These are phyloP conservation scores for Neoniphon sammara DNA, from an alignment of 2,797 vertebrate species.

Conservation along the genomic window DNA sequence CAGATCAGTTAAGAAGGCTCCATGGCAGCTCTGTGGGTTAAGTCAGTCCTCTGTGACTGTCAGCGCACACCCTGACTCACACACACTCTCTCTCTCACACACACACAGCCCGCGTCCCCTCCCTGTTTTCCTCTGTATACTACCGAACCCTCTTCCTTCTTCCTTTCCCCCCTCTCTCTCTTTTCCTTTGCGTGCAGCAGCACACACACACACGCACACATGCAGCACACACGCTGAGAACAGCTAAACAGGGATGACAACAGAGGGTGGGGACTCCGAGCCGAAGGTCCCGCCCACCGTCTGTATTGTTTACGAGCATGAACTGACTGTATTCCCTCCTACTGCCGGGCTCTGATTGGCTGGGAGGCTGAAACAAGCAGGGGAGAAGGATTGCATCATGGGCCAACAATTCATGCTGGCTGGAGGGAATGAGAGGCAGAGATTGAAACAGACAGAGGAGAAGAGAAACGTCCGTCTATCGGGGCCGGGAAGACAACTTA, in stretches of 20 bases:
- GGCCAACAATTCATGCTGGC: slow-evolving; percentile 75
- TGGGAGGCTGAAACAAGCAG: slow-evolving; percentile 50
- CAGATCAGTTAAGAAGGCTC: slow-evolving; percentile 61
- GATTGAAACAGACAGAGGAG: slow-evolving; percentile 43
- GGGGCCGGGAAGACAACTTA: neutral
- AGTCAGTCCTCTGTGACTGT: slow-evolving; percentile 26
- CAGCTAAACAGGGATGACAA: slow-evolving; percentile 68
- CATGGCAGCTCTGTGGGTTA: slow-evolving; percentile 71
- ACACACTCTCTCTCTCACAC: slow-evolving; percentile 17
- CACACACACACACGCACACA: slow-evolving; percentile 21
- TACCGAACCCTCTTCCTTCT: slow-evolving; percentile 42
- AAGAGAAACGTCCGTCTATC: slow-evolving; percentile 7
- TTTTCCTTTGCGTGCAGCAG: slow-evolving; percentile 39
- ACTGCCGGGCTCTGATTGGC: slow-evolving; percentile 73
- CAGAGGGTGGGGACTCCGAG: slow-evolving; percentile 61
- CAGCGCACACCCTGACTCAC: slow-evolving; percentile 54
- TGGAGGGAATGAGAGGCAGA: slow-evolving; percentile 50
- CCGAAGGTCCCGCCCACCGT: slow-evolving; percentile 73
- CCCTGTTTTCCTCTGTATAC: neutral
- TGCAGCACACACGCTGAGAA: slow-evolving; percentile 27
- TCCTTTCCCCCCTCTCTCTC: slow-evolving; percentile 50
- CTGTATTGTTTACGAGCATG: slow-evolving; percentile 65
- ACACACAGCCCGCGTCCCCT: neutral
- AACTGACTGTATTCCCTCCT: slow-evolving; percentile 66
- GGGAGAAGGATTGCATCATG: slow-evolving; percentile 79